These are phyloP conservation scores for Tyrannus savana DNA, from an alignment of 2,113 vertebrate genomes.

Conservation along the genomic window DNA sequence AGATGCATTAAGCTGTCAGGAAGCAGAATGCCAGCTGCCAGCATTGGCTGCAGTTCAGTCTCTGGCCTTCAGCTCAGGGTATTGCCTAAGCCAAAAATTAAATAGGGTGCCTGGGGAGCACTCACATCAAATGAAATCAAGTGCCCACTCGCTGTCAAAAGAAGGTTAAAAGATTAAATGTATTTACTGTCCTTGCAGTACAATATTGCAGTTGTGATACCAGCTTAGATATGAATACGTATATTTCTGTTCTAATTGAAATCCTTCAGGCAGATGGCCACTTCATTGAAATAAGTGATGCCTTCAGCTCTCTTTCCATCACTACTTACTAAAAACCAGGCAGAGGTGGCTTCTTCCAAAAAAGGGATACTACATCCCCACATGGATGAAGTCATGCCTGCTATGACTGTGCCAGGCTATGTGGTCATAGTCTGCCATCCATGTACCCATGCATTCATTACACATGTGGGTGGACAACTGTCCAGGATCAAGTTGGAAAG, in stretches of 20 bases:
- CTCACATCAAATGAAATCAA: not conserved
- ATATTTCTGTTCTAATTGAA: not conserved
- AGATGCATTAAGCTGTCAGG: conserved; percentile 19
- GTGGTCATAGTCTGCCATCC: not conserved
- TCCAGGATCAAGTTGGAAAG: not conserved
- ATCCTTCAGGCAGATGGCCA: not conserved
- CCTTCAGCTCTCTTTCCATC: not conserved
- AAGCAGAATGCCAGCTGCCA: not conserved
- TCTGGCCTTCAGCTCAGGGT: conserved; percentile 2
- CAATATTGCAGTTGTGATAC: not conserved
- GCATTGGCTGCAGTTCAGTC: not conserved
- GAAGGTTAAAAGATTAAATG: not conserved
- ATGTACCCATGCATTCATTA: not conserved
- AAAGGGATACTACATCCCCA: not conserved
- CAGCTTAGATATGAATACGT: not conserved
- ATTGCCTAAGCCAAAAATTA: conserved; percentile 12
- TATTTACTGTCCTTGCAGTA: not conserved
- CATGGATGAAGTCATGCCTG: not conserved
- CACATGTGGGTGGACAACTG: not conserved
- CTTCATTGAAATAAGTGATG: not conserved
- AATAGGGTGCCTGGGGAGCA: not conserved
- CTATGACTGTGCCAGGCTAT: not conserved
- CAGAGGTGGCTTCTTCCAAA: not conserved
- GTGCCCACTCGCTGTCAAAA: not conserved
- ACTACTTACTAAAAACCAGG: not conserved